These are phyloP conservation scores for Trichomycterus rosablanca DNA, from an alignment of 2,113 vertebrate species.

Conservation along the genomic window DNA sequence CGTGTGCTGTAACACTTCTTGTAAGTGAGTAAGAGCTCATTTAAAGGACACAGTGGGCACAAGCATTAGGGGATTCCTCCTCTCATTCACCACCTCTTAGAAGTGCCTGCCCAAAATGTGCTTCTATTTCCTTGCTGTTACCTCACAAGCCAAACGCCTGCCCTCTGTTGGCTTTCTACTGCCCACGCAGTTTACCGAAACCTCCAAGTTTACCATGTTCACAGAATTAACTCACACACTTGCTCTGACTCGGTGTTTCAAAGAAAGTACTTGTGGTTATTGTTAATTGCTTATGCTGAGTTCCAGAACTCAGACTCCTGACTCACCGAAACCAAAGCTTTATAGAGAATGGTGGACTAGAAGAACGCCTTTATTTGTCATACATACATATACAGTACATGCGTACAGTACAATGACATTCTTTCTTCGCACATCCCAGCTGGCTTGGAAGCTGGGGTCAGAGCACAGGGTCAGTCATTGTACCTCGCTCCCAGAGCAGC, in stretches of 20 bases:
- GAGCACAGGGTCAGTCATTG: too few species aligned
- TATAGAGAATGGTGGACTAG: too few species aligned
- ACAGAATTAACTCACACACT: neutral
- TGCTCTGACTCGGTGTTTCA: constrained; percentile 14
- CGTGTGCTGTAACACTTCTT: constrained; percentile 13
- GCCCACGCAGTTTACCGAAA: constrained; percentile 16
- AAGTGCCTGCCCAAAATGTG: constrained; percentile 11
- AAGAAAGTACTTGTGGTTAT: constrained; percentile 8
- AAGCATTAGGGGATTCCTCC: constrained; percentile 20
- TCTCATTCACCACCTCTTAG: neutral
- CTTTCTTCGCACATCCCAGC: too few species aligned
- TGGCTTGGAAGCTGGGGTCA: too few species aligned
- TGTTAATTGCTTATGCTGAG: too few species aligned
- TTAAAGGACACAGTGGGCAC: constrained; percentile 4
- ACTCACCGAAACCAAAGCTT: too few species aligned
- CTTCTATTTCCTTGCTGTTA: constrained; percentile 16
- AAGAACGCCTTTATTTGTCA: too few species aligned
- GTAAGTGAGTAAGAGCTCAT: constrained; percentile 7
- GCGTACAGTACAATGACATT: too few species aligned
- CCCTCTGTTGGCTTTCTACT: constrained; percentile 8
- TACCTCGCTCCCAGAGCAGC: too few species aligned
- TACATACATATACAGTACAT: too few species aligned
- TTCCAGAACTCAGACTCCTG: constrained; percentile 1
- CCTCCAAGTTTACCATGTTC: neutral
- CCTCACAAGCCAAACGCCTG: constrained; percentile 6